These are phyloP conservation scores for Phoxinus phoxinus DNA, from an alignment of 2,113 vertebrate genomes.

Conservation along the genomic window DNA sequence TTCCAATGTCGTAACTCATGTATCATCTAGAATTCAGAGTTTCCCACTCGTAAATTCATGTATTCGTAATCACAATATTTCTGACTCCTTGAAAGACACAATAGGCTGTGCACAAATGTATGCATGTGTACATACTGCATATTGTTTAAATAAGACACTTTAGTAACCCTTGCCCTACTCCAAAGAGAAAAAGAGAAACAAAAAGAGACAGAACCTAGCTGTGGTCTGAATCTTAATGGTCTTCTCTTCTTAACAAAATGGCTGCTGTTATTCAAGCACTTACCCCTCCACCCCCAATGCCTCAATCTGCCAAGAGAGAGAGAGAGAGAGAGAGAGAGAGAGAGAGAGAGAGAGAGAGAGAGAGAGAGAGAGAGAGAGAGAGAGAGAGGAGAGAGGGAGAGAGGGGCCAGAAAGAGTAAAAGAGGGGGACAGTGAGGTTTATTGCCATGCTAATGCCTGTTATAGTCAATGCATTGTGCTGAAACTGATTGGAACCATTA, in stretches of 20 bases:
- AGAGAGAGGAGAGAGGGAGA: slow-evolving; percentile 21
- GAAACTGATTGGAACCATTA: slow-evolving; percentile 20
- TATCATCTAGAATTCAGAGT: no score
- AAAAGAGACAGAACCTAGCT: slow-evolving; percentile 16
- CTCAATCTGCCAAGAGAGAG: slow-evolving; percentile 24
- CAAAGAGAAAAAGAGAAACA: background rate
- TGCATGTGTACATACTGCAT: background rate
- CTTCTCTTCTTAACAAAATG: slow-evolving; percentile 21
- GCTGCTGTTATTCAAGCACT: background rate
- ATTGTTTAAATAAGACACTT: background rate
- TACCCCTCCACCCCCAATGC: background rate
- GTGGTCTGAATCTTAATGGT: slow-evolving; percentile 34
- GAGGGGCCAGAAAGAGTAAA: background rate
- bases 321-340: slow-evolving; percentile 24
- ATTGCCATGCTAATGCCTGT: slow-evolving; percentile 40
- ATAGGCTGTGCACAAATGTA: background rate
- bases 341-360: slow-evolving; percentile 17
- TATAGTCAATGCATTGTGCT: slow-evolving; percentile 19
- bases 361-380: slow-evolving; percentile 21
- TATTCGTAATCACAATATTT: no score
- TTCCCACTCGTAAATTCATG: no score
- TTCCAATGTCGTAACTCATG: no score
- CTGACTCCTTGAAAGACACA: no score
- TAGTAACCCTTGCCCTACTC: background rate
- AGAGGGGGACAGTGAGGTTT: background rate